Evolutionary conservation across 2,797 vertebrate genomes (phyloP).

Genomic region (Paratrypauchen microcephalus): DNA sequence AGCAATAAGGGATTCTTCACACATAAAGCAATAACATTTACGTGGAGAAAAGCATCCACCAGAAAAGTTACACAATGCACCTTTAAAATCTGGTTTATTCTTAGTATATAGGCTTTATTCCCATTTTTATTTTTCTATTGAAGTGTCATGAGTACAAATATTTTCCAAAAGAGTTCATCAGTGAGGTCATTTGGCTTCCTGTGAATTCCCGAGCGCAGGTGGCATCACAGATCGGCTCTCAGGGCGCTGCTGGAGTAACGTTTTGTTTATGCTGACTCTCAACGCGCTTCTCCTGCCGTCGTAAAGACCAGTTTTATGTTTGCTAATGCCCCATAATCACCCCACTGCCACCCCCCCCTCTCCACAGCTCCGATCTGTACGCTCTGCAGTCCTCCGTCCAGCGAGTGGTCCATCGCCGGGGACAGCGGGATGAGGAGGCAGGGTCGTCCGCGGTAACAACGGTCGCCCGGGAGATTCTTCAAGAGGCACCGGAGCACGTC

Average conservation of each 20-base stretch:
- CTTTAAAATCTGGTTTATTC: too few species aligned
- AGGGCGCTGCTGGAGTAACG: conserved; percentile 17
- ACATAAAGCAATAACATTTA: too few species aligned
- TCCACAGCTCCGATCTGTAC: conserved; percentile 79
- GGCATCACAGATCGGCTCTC: conserved; percentile 4
- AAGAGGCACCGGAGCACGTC: conserved; percentile 88
- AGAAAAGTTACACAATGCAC: too few species aligned
- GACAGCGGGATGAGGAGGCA: conserved; percentile 75
- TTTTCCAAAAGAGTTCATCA: neutral
- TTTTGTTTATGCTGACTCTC: conserved; percentile 38
- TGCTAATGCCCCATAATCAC: conserved; percentile 59
- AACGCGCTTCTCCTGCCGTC: conserved; percentile 42
- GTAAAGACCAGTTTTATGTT: conserved; percentile 50
- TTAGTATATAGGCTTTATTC: neutral
- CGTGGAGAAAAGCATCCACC: too few species aligned
- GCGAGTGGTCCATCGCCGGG: conserved; percentile 84
- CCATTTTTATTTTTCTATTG: neutral
- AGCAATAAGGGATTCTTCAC: too few species aligned
- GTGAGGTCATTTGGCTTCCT: neutral
- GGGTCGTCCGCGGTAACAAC: conserved; percentile 75
- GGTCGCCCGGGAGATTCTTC: conserved; percentile 89
- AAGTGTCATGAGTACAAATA: neutral
- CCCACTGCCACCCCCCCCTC: conserved; percentile 18
- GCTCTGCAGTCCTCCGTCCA: conserved; percentile 85
- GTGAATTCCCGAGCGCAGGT: conserved; percentile 9